Percentiles rank a stretch among this genome's conserved stretches.
Conservation (phyloP, 2,113 vertebrate genomes). For the Ornithorhynchus anatinus region DNA sequence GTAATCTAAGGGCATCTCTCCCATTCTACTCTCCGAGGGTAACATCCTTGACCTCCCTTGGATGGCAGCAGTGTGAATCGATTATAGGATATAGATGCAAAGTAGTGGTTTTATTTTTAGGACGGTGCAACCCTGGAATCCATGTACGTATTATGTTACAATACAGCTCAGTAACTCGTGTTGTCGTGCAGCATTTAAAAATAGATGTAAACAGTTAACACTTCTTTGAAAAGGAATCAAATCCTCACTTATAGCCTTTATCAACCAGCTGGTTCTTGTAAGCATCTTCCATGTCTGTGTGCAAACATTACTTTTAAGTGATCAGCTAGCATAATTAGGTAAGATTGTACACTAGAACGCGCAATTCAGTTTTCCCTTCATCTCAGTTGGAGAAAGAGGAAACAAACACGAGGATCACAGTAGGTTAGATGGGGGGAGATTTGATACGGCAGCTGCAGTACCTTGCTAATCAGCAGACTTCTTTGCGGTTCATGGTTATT, state of each 20-base stretch:
- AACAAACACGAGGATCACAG: conserved; percentile 21
- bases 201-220: conserved; percentile 46
- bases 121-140: background rate
- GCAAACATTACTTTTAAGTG: conserved; percentile 66
- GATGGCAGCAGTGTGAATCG: background rate
- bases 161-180: accelerated
- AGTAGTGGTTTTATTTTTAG: background rate
- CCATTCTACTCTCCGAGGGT: background rate
- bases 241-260: conserved; percentile 40
- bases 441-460: conserved; percentile 14
- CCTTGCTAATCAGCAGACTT: conserved; percentile 55
- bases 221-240: conserved; percentile 43
- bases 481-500: conserved; percentile 26
- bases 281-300: conserved; percentile 53
- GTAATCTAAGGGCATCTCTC: too few species aligned
- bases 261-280: conserved; percentile 46
- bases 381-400: conserved; percentile 38
- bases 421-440: background rate
- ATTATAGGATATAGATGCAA: background rate
- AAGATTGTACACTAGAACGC: conserved; percentile 51
- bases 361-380: conserved; percentile 46
- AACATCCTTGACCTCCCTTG: too few species aligned
- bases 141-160: accelerated
- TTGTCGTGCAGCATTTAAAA: conserved; percentile 19
- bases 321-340: conserved; percentile 62